Base-by-base conservation (phyloP, 2,797 vertebrate genomes). In the Cossypha niveicapilla region DNA sequence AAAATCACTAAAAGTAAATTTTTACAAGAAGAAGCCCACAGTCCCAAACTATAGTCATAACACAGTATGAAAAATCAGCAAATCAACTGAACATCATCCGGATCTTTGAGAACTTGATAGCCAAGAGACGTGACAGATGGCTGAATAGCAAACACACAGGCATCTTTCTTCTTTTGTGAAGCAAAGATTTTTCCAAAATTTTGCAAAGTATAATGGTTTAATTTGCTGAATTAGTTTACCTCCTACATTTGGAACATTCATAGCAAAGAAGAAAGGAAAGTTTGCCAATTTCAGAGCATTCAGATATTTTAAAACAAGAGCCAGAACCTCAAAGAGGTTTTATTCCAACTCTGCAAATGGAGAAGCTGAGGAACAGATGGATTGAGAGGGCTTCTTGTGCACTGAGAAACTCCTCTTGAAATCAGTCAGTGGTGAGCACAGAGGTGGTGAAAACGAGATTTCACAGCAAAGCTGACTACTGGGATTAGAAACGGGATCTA, bases 51-150 rank as follows among this genome's bases (percentile, higher is more conserved):
- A 24, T 27, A 86, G n/a, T 68, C 81, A 75, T 81, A 91, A 57
- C 23, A 77, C 42, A 75, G 53, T 45, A 58, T 13, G 32, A 65
- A 7, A 89, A 91, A 90, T 62, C 53, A 67, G 56, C 16, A 89
- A 63, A 71, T 65, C 27, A 68, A 45, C 27, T n/a, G 66, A 94
- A 62, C 16, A 54, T 44, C 51, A 72, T 57, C 60, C 73, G 45
- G 47, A 66, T 76, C 44, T 73, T 47, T 73, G 45, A 85, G 39
- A 92, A 82, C 47, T 87, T 85, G 27, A 21, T 85, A 86, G 28
- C 21, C 74, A 92, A 66, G 67, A 93, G 51, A 93, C 16, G 19
- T 9, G 60, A 70, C 93, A 95, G 87, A 84, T 91, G 81, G 80
- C 4, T 50, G 39, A 85, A 53, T 4, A 75, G 28, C 32, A 85